Base-by-base conservation (phyloP, 2,113 vertebrate species). In the Marmota monax region DNA sequence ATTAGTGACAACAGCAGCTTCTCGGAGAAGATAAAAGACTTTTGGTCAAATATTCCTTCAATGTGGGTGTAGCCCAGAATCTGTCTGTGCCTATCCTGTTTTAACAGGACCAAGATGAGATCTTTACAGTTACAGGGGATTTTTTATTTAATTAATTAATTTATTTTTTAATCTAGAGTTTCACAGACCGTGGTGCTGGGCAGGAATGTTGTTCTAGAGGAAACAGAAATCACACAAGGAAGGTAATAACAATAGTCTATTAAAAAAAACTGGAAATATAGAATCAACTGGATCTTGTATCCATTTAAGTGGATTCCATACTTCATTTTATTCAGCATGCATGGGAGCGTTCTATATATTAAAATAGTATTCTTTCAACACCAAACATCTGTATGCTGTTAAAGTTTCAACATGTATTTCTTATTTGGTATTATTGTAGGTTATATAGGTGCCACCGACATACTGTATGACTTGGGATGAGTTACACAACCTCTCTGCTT, bases 31-130 rank as follows among this genome's bases (percentile, higher is more conserved):
- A 73, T 16, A 65, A 63, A 91, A 82, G 39, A 29, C 3, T 4
- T 96, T 97, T 95, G 82, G 72, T 91, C 74, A 87, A 83, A 76
- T 69, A 76, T 80, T 86, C 37, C 7, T 72, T 93, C 51, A 84
- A 85, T 34, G 37, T 93, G 76, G 39, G 18, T 79, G 1, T 58
- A 67, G 61, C 65, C 27, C 9, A 53, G 72, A 86, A 72, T 29
- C 22, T 77, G 25, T 32, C 73, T 29, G 4, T 69, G 32, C 48
- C 37, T 29, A 92, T 87, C 53, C n/a, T 74, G 34, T 29, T 70
- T 58, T 25, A 45, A 45, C 1, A 80, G 17, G 18, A 86, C 7
- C 22, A 90, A 84, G 63, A 87, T 16, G 56, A 48, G 37, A 10
- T 18, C 53, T 78, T 67, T 7, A 69, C 7, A 53, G 34, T 80